Conservation (phyloP, 1,140 invertebrate genomes). For the Drosophila guanche region DNA sequence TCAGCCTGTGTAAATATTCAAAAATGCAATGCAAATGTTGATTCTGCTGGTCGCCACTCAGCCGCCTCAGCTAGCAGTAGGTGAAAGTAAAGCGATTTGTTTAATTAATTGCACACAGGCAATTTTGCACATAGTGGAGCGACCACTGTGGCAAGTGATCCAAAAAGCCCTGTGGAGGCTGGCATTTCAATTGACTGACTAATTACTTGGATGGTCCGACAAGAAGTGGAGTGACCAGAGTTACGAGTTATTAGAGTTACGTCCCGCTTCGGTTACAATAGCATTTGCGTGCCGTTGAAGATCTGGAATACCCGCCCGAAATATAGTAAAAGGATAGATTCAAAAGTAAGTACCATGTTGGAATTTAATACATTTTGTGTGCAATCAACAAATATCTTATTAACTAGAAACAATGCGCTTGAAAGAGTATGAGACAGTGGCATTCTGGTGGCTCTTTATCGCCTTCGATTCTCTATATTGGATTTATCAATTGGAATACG, state of each 20-base stretch:
- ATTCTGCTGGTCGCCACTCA: slow-evolving; percentile 41
- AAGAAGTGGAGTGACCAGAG: slow-evolving; percentile 15
- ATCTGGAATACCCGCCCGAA: slow-evolving; percentile 18
- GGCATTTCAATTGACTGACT: slow-evolving; percentile 42
- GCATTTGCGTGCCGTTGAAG: neutral
- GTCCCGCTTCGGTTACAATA: neutral
- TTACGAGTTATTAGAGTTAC: neutral
- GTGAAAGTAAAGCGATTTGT: slow-evolving; percentile 78
- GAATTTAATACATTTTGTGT: too few relatives aligned
- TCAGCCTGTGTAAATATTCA: slow-evolving; percentile 37
- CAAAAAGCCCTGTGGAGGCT: slow-evolving; percentile 2
- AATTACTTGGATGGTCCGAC: slow-evolving; percentile 26
- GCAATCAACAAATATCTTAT: too few relatives aligned
- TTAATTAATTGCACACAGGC: slow-evolving; percentile 75
- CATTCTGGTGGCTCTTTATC: too few relatives aligned
- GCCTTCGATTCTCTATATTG: too few relatives aligned
- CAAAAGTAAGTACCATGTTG: too few relatives aligned
- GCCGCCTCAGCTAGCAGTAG: slow-evolving; percentile 35
- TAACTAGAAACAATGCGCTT: too few relatives aligned
- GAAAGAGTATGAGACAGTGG: too few relatives aligned
- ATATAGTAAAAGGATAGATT: too few relatives aligned
- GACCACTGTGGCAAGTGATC: slow-evolving; percentile 55
- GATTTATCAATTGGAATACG: too few relatives aligned
- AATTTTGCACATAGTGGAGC: slow-evolving; percentile 29
- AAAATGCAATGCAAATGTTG: slow-evolving; percentile 54